Conservation (phyloP, 2,113 vertebrate genomes). For the Ptyas mucosa region DNA sequence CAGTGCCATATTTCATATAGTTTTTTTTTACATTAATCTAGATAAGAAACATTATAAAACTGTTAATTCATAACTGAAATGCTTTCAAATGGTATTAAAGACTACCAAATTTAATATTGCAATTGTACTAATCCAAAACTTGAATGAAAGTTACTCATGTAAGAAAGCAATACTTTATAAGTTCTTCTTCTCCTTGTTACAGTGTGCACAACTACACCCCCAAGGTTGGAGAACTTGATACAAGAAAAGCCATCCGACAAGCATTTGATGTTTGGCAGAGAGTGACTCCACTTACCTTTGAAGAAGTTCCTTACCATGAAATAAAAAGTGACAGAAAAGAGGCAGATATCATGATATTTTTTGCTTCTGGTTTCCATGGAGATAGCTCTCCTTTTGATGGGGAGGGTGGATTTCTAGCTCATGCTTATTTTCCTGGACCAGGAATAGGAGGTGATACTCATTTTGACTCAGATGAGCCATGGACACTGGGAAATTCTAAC, state of each 20-base stretch:
- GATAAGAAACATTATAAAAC: background rate
- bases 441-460: constrained; percentile 98
- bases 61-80: background rate
- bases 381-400: constrained; percentile 97
- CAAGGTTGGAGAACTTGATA: constrained; percentile 94
- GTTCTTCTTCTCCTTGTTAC: constrained; percentile 39
- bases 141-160: background rate
- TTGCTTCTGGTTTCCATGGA: constrained; percentile 97
- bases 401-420: constrained; percentile 95
- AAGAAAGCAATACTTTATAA: background rate
- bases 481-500: constrained; percentile 94
- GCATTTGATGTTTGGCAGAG: constrained; percentile 98
- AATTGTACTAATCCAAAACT: background rate
- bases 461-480: constrained; percentile 96
- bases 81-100: background rate
- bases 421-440: constrained; percentile 95
- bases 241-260: constrained; percentile 90
- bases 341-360: constrained; percentile 99
- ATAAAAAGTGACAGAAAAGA: constrained; percentile 94
- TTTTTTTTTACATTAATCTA: background rate
- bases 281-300: constrained; percentile 93
- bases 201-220: constrained; percentile 98
- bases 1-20: background rate
- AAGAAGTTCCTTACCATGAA: constrained; percentile 94
- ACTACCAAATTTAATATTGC: background rate